Evolutionary conservation across 1,140 invertebrate species (phyloP), one percentile per base, ranked within the genome.

Genomic region (Ceratosolen solmsi): DNA sequence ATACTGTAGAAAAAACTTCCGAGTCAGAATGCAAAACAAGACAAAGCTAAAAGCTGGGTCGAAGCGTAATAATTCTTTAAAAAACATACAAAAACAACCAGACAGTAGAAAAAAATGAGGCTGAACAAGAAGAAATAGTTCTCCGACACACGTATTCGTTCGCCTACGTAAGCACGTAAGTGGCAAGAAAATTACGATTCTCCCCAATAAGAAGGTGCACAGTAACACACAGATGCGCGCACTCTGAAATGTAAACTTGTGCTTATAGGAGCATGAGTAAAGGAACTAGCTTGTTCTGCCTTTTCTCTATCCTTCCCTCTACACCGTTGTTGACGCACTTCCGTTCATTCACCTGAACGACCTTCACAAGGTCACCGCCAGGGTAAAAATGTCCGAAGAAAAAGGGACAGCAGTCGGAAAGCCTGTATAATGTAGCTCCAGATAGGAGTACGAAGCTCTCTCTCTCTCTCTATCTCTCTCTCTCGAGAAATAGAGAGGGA

Each of bases 321-420:
- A 17, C 25, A 1, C 22, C 30, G 56, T 25, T 51, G 73, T 72
- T 63, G 75, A 78, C 70, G 81, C 65, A 82, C 84, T 87, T 86
- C 89, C 91, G 91, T 92, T 91, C 90, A 88, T 92, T 91, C 89
- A 91, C 91, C 90, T 89, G 88, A 89, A 87, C 90, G 90, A 89
- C 89, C 90, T 91, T 91, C 86, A 89, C 91, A 91, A 91, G 90
- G 90, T 90, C 90, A 91, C 76, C 82, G 85, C 79, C 81, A 83
- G 85, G 83, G 84, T 84, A 85, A 87, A 87, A 88, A 88, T 78
- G 51, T 54, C 49, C 17, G 11, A 17, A 49, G 46, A 72, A 51
- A 51, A 72, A 51, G 70, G 30, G 11, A 22, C 33, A 46, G 38
- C 33, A 46, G n/a, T 27, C 46, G 70, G 41, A 72, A 25, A 30